Evolutionary conservation across 2,888 invertebrate genomes (phyloP).

Genomic region (Neocrepidodera transversa): DNA sequence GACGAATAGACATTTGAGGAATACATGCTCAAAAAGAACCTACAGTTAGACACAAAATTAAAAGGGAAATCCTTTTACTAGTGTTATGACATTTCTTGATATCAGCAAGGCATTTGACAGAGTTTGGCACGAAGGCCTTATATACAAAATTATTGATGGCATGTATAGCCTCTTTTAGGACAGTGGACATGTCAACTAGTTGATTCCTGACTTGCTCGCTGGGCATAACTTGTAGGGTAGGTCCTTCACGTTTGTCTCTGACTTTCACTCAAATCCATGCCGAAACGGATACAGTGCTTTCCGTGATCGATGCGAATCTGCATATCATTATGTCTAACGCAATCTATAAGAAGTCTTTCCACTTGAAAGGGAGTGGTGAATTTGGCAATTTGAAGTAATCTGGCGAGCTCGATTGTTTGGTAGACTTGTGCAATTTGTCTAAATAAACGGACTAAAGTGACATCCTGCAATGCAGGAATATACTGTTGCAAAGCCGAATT

Average conservation of each 20-base stretch:
- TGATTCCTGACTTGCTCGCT: constrained; percentile 87
- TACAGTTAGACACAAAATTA: too few relatives aligned
- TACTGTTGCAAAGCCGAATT: constrained; percentile 81
- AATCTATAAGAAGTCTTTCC: constrained; percentile 92
- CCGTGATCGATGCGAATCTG: constrained; percentile 88
- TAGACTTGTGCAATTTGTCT: constrained; percentile 65
- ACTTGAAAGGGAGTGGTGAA: constrained; percentile 89
- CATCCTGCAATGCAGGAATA: constrained; percentile 85
- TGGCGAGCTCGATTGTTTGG: constrained; percentile 65
- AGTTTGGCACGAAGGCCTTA: too few relatives aligned
- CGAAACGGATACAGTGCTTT: constrained; percentile 89
- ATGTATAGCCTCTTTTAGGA: constrained; percentile 79
- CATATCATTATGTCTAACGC: constrained; percentile 94
- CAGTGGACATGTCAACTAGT: constrained; percentile 87
- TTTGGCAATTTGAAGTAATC: constrained; percentile 83
- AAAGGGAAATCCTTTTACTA: too few relatives aligned
- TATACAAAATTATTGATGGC: too few relatives aligned
- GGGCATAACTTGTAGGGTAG: constrained; percentile 90
- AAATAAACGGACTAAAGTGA: constrained; percentile 88
- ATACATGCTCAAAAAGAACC: too few relatives aligned
- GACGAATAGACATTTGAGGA: too few relatives aligned
- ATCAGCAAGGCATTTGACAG: too few relatives aligned
- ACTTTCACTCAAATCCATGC: constrained; percentile 90
- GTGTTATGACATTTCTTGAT: too few relatives aligned
- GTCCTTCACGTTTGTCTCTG: constrained; percentile 93